Conservation (phyloP, 2,113 vertebrate species). For the Antigone vipio region DNA sequence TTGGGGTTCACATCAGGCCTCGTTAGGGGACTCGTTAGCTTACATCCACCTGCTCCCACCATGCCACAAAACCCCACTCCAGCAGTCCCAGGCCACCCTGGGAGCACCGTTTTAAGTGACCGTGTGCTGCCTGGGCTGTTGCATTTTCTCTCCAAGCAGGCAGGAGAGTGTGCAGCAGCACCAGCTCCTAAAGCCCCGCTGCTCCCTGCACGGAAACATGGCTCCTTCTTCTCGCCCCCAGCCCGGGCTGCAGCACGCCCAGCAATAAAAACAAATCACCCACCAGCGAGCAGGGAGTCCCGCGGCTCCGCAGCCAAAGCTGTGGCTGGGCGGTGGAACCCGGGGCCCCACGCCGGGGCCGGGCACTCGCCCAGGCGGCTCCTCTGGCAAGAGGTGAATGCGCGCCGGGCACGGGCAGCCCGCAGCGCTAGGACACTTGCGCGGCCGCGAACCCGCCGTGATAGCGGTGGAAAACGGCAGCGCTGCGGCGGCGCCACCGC, state of each 20-base stretch:
- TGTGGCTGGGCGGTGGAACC: constrained; percentile 68
- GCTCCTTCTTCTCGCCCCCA: not conserved
- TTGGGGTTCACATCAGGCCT: not conserved
- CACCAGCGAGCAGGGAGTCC: no score
- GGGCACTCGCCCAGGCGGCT: constrained; percentile 60
- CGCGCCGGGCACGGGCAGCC: constrained; percentile 48
- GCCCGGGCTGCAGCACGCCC: rapidly evolving
- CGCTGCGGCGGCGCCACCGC: not conserved
- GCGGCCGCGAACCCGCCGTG: rapidly evolving
- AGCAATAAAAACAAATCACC: not conserved
- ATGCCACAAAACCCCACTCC: rapidly evolving
- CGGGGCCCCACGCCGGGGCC: constrained; percentile 26
- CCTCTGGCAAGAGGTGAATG: constrained; percentile 68
- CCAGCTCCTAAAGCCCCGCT: not conserved
- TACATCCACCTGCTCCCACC: not conserved
- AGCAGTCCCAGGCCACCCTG: not conserved
- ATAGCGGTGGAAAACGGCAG: rapidly evolving
- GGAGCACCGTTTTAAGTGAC: rapidly evolving
- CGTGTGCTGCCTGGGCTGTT: rapidly evolving
- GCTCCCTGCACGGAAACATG: not conserved
- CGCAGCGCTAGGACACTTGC: constrained; percentile 66
- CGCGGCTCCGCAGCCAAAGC: not conserved
- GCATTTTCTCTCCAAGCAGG: not conserved
- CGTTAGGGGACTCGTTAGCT: rapidly evolving
- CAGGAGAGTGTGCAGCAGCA: not conserved